Base-by-base conservation (phyloP, 53 echinoderm and acorn worm species). In the Pentamera pediparva region DNA sequence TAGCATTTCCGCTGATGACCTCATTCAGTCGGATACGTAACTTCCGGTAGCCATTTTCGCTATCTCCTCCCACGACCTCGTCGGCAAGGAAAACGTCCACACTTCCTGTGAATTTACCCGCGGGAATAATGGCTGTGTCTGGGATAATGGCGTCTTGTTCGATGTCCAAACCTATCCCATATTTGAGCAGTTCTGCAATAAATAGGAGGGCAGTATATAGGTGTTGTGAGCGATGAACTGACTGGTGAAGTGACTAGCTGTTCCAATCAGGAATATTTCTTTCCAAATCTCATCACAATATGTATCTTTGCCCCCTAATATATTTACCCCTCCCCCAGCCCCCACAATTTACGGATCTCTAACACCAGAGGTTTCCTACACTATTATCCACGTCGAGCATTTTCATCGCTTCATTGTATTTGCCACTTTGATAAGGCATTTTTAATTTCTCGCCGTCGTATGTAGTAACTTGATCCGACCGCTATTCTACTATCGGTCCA, bases 1-100 rank as follows among this genome's bases (percentile, higher is more conserved):
- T 7, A 13, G 47, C 47, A 6, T 43, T 45, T 67, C 67, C 67
- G 40, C 45, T 67, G 28, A 47, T 0, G 11, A 67, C 29, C 67
- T 67, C 48, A 39, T 28, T 67, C 13, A 67, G 17, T 20, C 45
- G 10, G 27, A 67, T 67, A n/a, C 67, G 39, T 41, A 67, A 6
- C 38, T 67, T 47, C 13, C 67, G 39, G 24, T 67, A 67, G 4
- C 67, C 67, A 29, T 67, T 67, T 18, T 67, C 67, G 9, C 41
- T 43, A 11, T 18, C 30, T 2, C 67, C 45, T 10, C 30, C 1
- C 5, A 67, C 67, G 11, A 45, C 67, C 11, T 67, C 31, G 3
- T 67, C 67, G 30, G 26, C 29, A 1, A 67, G 67, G 13, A 45
- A 28, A 3, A 67, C 45, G 15, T 67, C 30, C n/a, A 67, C 27